Base-by-base conservation (phyloP, 1,140 invertebrate genomes). In the Drosophila bocqueti region DNA sequence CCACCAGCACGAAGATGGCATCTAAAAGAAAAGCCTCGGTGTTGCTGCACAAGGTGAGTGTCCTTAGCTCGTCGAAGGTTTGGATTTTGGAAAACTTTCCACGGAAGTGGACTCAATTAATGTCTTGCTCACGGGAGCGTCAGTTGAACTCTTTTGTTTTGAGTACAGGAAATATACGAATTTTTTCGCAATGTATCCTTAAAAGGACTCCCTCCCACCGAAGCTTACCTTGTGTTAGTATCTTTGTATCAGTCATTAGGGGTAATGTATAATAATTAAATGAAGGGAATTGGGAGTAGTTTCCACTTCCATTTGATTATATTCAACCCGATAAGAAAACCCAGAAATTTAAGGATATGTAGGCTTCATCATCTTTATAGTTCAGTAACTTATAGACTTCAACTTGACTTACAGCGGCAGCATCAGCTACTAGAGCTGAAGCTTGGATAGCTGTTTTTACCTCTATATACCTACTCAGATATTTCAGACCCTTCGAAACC, bases 1-100 rank as follows among this genome's bases (percentile, higher is more conserved):
- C 84, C 85, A 90, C 85, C 87, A 92, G 79, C 87, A 92, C 91
- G 66, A 93, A 93, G 78, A 93, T 93, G 92, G 92, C 92, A 79
- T 93, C 92, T 83, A 93, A 93, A 91, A 91, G 92, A 80, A 93
- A 93, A 92, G 92, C 92, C 31, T 93, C 91, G 79, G 92, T 92
- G 81, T 90, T 93, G 87, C 86, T 93, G 77, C 92, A 93, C 82
- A 93, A 93, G 92, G 92, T 93, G 84, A 84, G 91, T 83, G 24
- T n/a, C 4, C 13, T 3, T 4, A 34, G 10, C 11, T 21, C 31
- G 3, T 4, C n/a, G n/a, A 21, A 21, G 5, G 31, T 11, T 7
- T n/a, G 52, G 34, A 34, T 52, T 13, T 34, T 21, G 6, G n/a
- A 2, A 13, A 55, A 38, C 34, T 24, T 4, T 40, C 4, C 50